These are phyloP conservation scores for Eupithecia abbreviata DNA, from an alignment of 2,888 invertebrate species.

Conservation along the genomic window DNA sequence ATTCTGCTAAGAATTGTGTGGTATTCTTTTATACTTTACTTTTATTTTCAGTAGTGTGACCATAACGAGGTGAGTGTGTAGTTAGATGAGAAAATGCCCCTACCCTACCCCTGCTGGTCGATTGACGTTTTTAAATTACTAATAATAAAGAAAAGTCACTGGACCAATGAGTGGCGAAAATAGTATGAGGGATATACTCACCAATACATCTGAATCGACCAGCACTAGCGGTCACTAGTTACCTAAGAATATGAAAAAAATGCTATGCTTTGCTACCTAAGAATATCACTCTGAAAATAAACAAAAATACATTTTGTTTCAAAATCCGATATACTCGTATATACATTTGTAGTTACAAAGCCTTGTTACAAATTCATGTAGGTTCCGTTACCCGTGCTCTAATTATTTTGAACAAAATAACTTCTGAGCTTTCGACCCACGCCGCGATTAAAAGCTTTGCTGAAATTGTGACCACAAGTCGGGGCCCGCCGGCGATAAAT, in stretches of 20 bases:
- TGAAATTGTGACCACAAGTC: constrained; percentile 59
- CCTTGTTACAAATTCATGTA: background rate
- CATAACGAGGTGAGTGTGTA: too few species aligned
- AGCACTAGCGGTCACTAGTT: too few species aligned
- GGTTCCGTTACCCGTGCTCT: background rate
- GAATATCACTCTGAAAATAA: background rate
- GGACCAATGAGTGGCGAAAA: background rate
- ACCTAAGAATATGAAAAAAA: too few species aligned
- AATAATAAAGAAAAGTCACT: background rate
- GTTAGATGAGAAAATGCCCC: too few species aligned
- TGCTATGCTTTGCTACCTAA: too few species aligned
- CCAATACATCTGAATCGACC: too few species aligned
- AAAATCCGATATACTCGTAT: too few species aligned
- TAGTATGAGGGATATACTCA: background rate
- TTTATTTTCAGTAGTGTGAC: too few species aligned
- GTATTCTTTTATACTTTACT: too few species aligned
- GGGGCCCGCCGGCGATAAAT: constrained; percentile 65
- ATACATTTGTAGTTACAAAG: background rate
- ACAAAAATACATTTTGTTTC: background rate
- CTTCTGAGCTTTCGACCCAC: constrained; percentile 25
- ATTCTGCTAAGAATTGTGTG: background rate
- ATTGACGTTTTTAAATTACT: background rate
- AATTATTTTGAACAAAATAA: constrained; percentile 34
- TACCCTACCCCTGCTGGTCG: background rate
- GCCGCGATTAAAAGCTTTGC: constrained; percentile 63